Conservation (phyloP, 2,888 invertebrate genomes). For the Venustoraphidia nigricollis region DNA sequence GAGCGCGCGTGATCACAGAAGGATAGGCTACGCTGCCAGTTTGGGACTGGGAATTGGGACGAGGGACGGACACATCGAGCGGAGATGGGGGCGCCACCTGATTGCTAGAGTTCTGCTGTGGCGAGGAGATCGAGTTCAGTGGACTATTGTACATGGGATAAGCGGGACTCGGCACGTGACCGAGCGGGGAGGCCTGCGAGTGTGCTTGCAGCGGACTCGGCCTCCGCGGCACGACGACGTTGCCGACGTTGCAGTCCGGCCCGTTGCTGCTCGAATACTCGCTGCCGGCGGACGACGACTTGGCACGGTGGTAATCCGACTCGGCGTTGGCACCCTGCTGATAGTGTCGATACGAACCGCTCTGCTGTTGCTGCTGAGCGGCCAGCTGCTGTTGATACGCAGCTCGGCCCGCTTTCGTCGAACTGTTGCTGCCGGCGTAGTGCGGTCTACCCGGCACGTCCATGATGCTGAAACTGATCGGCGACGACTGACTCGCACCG, state of each 20-base stretch:
- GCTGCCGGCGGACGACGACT: conserved; percentile 43
- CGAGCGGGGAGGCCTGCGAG: conserved; percentile 56
- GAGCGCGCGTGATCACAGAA: conserved; percentile 64
- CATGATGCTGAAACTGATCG: conserved; percentile 62
- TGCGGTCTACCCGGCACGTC: conserved; percentile 49
- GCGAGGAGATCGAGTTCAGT: conserved; percentile 59
- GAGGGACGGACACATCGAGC: conserved; percentile 49
- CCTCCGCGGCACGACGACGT: conserved; percentile 44
- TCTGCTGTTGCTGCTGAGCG: conserved; percentile 25
- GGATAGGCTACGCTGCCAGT: conserved; percentile 54
- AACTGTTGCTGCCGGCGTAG: conserved; percentile 38
- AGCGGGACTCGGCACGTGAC: conserved; percentile 61
- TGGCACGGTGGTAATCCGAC: conserved; percentile 44
- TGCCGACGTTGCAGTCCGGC: conserved; percentile 40
- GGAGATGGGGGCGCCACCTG: conserved; percentile 50
- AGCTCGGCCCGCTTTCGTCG: conserved; percentile 33
- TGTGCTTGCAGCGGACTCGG: conserved; percentile 53
- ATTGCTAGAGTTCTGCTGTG: conserved; percentile 46
- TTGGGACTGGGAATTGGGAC: conserved; percentile 41
- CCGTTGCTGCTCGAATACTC: conserved; percentile 23
- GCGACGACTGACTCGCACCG: conserved; percentile 47
- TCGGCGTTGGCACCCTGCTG: conserved; percentile 41
- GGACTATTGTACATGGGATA: conserved; percentile 79
- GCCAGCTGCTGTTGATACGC: conserved; percentile 33
- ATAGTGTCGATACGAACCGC: conserved; percentile 43